A percentile compares a stretch with the other conserved stretches of the same genome.
phyloP scores from a whole-genome alignment of 2,888 invertebrate species.

The Cryptophagus acutangulus region DNA sequence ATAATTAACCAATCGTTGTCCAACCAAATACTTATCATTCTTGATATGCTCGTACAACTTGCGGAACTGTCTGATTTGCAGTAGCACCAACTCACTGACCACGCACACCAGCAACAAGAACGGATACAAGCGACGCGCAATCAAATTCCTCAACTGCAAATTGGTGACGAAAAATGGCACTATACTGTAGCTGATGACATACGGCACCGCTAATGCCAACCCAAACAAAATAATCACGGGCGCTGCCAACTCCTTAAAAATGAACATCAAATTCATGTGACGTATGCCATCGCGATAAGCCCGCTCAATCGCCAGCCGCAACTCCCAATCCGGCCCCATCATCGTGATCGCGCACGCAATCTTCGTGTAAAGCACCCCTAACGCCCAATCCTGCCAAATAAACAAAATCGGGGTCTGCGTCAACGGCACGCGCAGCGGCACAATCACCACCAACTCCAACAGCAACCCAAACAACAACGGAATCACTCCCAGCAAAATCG shows the following conservation, averaged over 20 bases:
- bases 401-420: slow-evolving; percentile 87
- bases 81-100: slow-evolving; percentile 64
- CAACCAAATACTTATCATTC: slow-evolving; percentile 98
- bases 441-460: slow-evolving; percentile 85
- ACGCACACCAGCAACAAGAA: slow-evolving; percentile 71
- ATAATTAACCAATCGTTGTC: slow-evolving; percentile 94
- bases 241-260: slow-evolving; percentile 78
- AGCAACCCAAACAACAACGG: slow-evolving; percentile 88
- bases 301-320: slow-evolving; percentile 86
- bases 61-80: slow-evolving; percentile 90
- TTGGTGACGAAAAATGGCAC: slow-evolving; percentile 64
- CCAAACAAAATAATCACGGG: slow-evolving; percentile 88
- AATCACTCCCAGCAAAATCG: slow-evolving; percentile 80
- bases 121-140: slow-evolving; percentile 85
- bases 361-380: slow-evolving; percentile 96
- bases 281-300: slow-evolving; percentile 91
- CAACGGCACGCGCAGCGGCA: slow-evolving; percentile 87
- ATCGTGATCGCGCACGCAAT: slow-evolving; percentile 93
- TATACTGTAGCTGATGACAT: slow-evolving; percentile 76
- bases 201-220: slow-evolving; percentile 87
- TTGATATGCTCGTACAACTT: slow-evolving; percentile 97
- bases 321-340: slow-evolving; percentile 97
- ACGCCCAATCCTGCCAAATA: slow-evolving; percentile 95
- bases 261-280: slow-evolving; percentile 85
- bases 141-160: slow-evolving; percentile 64